Evolutionary conservation across 2,888 invertebrate species (phyloP).

Genomic region (Pinctada fucata): DNA sequence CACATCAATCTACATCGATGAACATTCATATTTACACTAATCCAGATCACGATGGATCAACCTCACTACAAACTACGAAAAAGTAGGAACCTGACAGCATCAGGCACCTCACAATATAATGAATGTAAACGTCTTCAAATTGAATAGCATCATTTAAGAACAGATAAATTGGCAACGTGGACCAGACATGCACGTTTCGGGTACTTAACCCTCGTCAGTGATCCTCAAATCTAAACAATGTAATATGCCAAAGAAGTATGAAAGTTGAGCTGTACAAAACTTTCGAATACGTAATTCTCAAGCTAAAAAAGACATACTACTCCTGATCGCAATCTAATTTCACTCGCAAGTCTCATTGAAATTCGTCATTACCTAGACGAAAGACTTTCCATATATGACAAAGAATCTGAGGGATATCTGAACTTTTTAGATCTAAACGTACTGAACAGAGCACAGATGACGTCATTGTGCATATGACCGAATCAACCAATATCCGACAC

Average conservation of each 20-base stretch:
- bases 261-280: neutral
- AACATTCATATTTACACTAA: neutral
- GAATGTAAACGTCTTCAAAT: no score
- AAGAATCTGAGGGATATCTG: neutral
- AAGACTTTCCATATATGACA: neutral
- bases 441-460: neutral
- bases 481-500: neutral
- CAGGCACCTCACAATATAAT: neutral
- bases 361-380: neutral
- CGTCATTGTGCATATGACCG: neutral
- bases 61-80: neutral
- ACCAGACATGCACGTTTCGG: no score
- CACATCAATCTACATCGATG: neutral
- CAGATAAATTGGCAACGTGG: no score
- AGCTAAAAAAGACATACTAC: neutral
- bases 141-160: no score
- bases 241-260: no score
- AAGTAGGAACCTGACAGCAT: neutral
- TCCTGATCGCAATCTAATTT: neutral
- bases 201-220: no score
- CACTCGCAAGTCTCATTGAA: neutral
- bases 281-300: neutral
- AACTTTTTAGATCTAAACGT: neutral
- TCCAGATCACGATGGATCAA: neutral
- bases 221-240: no score